Percentiles rank a stretch among this genome's conserved stretches.
phyloP scores from a whole-genome alignment of 64 coral and sea anemone genomes.

The Dendrophyllia cribrosa region DNA sequence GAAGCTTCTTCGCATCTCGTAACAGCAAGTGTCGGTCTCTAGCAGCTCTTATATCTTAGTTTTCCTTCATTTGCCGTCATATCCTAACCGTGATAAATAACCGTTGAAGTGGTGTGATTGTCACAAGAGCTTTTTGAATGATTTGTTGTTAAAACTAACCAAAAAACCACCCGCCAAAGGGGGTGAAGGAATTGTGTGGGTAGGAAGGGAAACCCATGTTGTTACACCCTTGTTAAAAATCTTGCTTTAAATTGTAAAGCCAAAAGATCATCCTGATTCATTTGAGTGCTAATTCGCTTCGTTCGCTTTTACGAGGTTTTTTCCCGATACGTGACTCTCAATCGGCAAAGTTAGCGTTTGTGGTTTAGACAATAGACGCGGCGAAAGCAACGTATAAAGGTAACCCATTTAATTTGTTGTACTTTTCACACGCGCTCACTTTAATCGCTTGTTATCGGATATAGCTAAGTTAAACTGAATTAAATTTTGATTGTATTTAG shows the following conservation, averaged over 20 bases:
- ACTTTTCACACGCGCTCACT: constrained; percentile 4
- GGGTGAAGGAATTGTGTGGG: neutral
- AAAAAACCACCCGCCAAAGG: neutral
- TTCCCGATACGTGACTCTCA: neutral
- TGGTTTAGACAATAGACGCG: neutral
- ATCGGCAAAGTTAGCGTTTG: neutral
- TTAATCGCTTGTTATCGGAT: constrained; percentile 17
- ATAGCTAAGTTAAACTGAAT: neutral
- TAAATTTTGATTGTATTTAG: constrained; percentile 1
- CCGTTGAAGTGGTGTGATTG: constrained; percentile 12
- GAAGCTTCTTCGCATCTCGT: neutral
- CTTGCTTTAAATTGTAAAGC: neutral
- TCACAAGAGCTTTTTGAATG: neutral
- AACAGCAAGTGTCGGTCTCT: neutral
- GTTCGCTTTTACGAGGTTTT: neutral
- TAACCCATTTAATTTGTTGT: neutral
- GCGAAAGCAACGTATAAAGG: neutral
- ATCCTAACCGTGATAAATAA: neutral
- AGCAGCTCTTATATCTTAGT: neutral
- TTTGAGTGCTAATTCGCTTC: neutral
- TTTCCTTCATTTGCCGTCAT: neutral
- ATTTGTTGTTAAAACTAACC: constrained; percentile 4
- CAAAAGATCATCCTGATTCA: neutral
- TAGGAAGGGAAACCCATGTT: neutral
- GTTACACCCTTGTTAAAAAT: constrained; percentile 3